A percentile compares a stretch with the other conserved stretches of the same genome.
These are phyloP conservation scores for Pammene aurita DNA, from an alignment of 2,888 invertebrate genomes.

Conservation along the genomic window DNA sequence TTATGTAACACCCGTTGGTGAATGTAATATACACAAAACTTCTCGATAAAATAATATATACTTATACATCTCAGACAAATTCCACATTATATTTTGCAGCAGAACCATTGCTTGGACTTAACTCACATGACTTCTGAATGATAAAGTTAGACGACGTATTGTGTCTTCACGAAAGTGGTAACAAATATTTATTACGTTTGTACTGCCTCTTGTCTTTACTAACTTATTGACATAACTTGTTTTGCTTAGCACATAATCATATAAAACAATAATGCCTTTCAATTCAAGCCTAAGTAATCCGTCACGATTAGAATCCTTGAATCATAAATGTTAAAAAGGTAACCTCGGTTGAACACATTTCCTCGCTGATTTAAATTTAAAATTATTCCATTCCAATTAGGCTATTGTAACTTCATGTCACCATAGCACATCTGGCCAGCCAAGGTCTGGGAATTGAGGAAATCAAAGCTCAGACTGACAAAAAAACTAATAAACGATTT, in stretches of 20 bases:
- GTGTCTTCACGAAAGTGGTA: conserved; percentile 10
- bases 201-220: conserved; percentile 19
- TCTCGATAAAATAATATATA: too few relatives aligned
- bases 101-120: background rate
- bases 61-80: background rate
- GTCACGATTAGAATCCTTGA: conserved; percentile 49
- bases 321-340: conserved; percentile 48
- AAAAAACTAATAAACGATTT: conserved; percentile 69
- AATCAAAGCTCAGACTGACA: conserved; percentile 59
- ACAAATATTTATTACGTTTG: conserved; percentile 13
- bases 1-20: too few relatives aligned
- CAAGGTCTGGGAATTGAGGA: conserved; percentile 77
- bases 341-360: conserved; percentile 45
- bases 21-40: too few relatives aligned
- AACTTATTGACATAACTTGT: conserved; percentile 9
- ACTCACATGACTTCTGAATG: conserved; percentile 6
- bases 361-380: conserved; percentile 45
- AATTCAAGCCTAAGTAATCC: conserved; percentile 35
- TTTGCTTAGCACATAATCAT: conserved; percentile 1
- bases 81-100: background rate
- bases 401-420: conserved; percentile 56
- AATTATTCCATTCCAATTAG: conserved; percentile 54
- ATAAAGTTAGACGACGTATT: conserved; percentile 30
- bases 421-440: conserved; percentile 68
- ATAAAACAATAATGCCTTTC: conserved; percentile 34